Percentiles rank a stretch among this genome's conserved stretches.
Evolutionary conservation across 2,113 vertebrate genomes (phyloP).

Genomic region (Puma concolor): DNA sequence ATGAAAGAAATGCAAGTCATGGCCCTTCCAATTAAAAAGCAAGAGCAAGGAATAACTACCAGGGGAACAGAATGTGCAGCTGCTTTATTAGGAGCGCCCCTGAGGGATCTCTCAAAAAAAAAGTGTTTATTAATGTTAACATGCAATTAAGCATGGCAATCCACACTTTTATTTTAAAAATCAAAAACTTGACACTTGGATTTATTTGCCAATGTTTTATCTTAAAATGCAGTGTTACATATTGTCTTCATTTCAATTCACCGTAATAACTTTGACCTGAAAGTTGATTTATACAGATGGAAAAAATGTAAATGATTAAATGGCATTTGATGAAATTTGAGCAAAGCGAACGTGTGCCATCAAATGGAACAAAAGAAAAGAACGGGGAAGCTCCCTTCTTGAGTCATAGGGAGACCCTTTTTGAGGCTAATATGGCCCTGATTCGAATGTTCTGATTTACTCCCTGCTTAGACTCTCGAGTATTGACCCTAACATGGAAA

Average conservation of each 20-base stretch:
- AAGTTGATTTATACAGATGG: background rate
- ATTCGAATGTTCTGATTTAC: background rate
- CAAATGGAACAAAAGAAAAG: no score
- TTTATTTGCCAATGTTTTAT: background rate
- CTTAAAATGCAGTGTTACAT: background rate
- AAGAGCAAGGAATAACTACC: slow-evolving; percentile 17
- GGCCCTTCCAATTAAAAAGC: slow-evolving; percentile 73
- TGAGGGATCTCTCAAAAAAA: background rate
- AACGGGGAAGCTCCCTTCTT: background rate
- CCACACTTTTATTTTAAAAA: slow-evolving; percentile 51
- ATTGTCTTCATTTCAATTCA: background rate
- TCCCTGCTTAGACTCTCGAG: background rate
- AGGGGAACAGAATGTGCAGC: background rate
- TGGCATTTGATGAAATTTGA: background rate
- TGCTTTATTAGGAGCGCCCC: slow-evolving; percentile 26
- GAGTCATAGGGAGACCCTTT: no score
- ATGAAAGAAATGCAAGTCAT: slow-evolving; percentile 72
- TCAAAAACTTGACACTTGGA: background rate
- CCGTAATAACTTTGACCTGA: background rate
- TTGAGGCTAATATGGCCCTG: background rate
- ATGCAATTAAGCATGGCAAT: slow-evolving; percentile 42
- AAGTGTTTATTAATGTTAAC: slow-evolving; percentile 65
- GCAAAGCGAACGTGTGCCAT: background rate
- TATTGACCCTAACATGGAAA: background rate
- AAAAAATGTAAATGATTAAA: background rate